Conservation (phyloP, 2,113 vertebrate genomes). For the Hippocampus comes region DNA sequence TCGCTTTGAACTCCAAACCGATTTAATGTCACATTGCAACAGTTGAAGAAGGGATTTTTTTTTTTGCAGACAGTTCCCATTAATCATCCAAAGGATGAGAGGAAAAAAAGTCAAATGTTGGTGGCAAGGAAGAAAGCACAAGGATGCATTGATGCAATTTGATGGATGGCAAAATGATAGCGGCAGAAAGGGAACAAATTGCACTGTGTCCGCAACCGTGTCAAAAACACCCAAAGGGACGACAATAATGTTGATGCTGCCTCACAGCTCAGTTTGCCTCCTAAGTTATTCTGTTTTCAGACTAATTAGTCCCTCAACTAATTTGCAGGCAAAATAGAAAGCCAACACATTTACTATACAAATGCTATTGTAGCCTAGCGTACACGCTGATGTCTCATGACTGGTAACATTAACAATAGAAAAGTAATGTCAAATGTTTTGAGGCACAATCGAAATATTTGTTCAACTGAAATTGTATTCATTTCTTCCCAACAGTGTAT, state of each 20-base stretch:
- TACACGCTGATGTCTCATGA: neutral
- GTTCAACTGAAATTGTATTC: too few relatives aligned
- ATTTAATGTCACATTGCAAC: slow-evolving; percentile 31
- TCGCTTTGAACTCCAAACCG: slow-evolving; percentile 23
- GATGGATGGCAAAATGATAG: slow-evolving; percentile 60
- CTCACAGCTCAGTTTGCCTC: slow-evolving; percentile 25
- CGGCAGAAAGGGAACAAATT: slow-evolving; percentile 60
- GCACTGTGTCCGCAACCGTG: slow-evolving; percentile 39
- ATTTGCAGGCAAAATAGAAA: slow-evolving; percentile 39
- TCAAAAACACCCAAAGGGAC: slow-evolving; percentile 49
- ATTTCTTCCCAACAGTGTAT: too few relatives aligned
- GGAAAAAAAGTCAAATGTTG: slow-evolving; percentile 28
- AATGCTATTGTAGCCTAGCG: neutral
- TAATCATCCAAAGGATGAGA: slow-evolving; percentile 46
- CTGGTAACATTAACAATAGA: too few relatives aligned
- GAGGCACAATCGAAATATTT: too few relatives aligned
- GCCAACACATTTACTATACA: slow-evolving; percentile 30
- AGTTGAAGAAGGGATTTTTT: slow-evolving; percentile 38
- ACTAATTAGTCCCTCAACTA: slow-evolving; percentile 39
- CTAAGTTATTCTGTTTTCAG: slow-evolving; percentile 25
- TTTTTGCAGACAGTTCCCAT: slow-evolving; percentile 38
- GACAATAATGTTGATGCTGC: slow-evolving; percentile 10
- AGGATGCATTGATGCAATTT: slow-evolving; percentile 42
- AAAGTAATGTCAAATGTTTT: too few relatives aligned
- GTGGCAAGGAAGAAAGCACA: slow-evolving; percentile 37